Base-by-base conservation (phyloP, 1,140 invertebrate genomes). In the Tetragonula clypearis region DNA sequence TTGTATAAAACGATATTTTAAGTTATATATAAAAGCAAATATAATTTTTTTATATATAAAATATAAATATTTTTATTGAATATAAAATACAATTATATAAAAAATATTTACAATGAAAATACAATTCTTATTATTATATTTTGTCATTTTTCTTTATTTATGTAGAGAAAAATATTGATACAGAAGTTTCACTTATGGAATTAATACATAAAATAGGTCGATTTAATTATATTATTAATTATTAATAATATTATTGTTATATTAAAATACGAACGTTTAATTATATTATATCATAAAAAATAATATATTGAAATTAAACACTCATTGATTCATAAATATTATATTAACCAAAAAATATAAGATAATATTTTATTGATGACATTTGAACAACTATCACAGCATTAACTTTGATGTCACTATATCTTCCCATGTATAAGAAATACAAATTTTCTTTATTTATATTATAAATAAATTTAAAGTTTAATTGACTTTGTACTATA, bases 361-460 rank as follows among this genome's bases (percentile, higher is more conserved):
- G 73, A 80, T 74, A 60, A 80, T 80, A 79, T 30, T 74, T 11
- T 65, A 12, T 62, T 49, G n/a, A 65, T 81, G 58, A 21, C 21
- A 73, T 82, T 60, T 12, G 17, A 78, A 69, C 53, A 83, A 21
- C 69, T 86, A 78, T 84, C 82, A 74, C 73, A 87, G 49, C 30
- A 77, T 62, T 55, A n/a, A 65, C 60, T 69, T 49, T 30, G 11
- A n/a, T 5, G 1, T 65, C n/a, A 73, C 1, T 19, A 49, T 9
- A 53, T 68, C 68, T 30, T 55, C 26, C 41, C 71, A 60, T 62
- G 35, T 30, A 81, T 69, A 68, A 79, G n/a, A 65, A 65, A 26
- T 56, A 58, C 11, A 76, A 69, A 60, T 41, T 14, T 56, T 66
- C 41, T 75, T 21, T 56, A 49, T 11, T 77, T 35, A 15, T 17